Evolutionary conservation across 2,113 vertebrate species (phyloP), one percentile per base, ranked within the genome.

Genomic region (Cichladusa arquata): DNA sequence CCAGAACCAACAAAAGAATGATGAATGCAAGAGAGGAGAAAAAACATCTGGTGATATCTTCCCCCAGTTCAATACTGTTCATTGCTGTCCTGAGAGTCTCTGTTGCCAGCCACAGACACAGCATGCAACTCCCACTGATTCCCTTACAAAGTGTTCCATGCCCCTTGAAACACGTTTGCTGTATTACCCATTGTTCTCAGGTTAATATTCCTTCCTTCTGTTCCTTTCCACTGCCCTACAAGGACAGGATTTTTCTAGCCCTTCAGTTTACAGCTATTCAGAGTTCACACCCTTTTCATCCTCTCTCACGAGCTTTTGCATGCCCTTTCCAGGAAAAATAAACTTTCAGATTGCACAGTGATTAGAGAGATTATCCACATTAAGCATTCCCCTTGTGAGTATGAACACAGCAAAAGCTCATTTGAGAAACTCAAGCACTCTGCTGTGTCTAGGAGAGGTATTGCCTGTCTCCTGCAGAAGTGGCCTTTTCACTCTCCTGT

Each of bases 281-380:
- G 81, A 86, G 88, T 78, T 96, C 90, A 87, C 84, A 90, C 77
- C n/a, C 81, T 87, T 91, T 94, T 70, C 74, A 80, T 89, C 48
- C 54, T 85, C 74, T 86, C 90, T 84, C 64, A 80, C 51, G 45
- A 84, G 48, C 44, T 65, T 84, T 80, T 5, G 3, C 54, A 83
- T 65, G 87, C 60, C 67, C 83, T 92, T 95, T 65, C 83, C 83
- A 96, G 88, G 86, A 86, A 93, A 94, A 95, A 87, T 56, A 96
- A 94, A 86, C 80, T 77, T 90, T 67, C 51, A 72, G 62, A 84
- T 71, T 92, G 88, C 28, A 44, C 10, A 74, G 51, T 81, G 87
- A 90, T 89, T 95, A 73, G 44, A 73, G 44, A 95, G 78, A 83
- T 92, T 94, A 95, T 72, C 65, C 80, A 83, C 44, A 64, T 92